Evolutionary conservation across 2,888 invertebrate species (phyloP).

Genomic region (Tortricodes alternella): DNA sequence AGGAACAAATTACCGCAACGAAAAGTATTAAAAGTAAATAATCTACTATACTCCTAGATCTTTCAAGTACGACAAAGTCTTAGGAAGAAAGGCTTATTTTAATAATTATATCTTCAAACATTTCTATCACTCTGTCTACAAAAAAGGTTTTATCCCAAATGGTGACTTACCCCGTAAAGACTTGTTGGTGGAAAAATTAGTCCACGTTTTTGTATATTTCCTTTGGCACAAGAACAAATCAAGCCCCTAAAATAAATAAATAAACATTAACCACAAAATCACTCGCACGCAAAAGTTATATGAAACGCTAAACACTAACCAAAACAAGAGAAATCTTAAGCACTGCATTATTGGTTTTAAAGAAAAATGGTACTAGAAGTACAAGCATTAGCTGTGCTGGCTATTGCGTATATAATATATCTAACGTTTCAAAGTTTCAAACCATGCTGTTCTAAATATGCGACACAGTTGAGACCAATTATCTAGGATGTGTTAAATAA

Average conservation of each 20-base stretch:
- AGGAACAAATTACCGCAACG: too few relatives aligned
- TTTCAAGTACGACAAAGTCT: too few relatives aligned
- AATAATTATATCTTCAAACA: too few relatives aligned
- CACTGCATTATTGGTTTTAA: constrained; percentile 13
- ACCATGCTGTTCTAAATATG: background rate
- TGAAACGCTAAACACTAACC: constrained; percentile 44
- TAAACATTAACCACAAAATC: constrained; percentile 40
- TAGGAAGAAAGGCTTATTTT: too few relatives aligned
- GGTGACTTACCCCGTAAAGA: constrained; percentile 74
- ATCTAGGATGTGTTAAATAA: constrained; percentile 10
- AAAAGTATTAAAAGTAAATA: too few relatives aligned
- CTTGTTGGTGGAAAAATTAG: constrained; percentile 71
- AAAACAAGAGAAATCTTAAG: background rate
- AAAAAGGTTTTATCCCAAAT: background rate
- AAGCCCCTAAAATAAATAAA: constrained; percentile 35
- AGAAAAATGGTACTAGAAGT: background rate
- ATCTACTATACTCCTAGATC: too few relatives aligned
- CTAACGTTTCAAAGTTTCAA: constrained; percentile 2
- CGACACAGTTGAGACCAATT: constrained; percentile 17
- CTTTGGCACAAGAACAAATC: constrained; percentile 41
- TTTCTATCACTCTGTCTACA: too few relatives aligned
- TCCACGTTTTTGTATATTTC: constrained; percentile 61
- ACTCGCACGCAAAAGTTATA: background rate
- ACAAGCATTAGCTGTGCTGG: constrained; percentile 1
- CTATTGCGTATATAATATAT: background rate